Conservation (phyloP, 2,113 vertebrate genomes). For the Barnardius zonarius region DNA sequence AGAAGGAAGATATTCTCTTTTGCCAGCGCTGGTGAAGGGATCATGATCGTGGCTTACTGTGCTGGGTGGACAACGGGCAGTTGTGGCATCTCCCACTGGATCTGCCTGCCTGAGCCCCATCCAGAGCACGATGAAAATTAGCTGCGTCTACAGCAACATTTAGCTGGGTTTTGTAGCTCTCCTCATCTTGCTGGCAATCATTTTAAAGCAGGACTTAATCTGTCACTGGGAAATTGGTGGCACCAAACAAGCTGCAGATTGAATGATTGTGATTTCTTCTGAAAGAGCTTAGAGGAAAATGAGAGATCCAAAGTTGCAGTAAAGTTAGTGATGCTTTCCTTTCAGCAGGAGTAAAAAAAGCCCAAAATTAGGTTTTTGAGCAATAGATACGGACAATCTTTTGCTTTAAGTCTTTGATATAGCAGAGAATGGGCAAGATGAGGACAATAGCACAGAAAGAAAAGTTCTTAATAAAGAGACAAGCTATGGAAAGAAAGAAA, state of each 20-base stretch:
- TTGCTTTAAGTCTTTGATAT: neutral
- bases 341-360: neutral
- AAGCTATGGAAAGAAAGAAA: neutral
- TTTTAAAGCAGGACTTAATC: neutral
- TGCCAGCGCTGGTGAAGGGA: neutral
- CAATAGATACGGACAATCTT: neutral
- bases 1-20: neutral
- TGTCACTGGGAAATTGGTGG: neutral
- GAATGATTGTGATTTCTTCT: neutral
- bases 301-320: neutral
- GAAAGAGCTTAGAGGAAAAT: neutral
- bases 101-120: rapidly evolving
- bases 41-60: rapidly evolving
- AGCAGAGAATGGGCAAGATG: neutral
- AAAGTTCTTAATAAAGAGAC: neutral
- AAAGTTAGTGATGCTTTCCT: neutral
- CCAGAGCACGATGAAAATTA: neutral
- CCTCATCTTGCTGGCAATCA: rapidly evolving
- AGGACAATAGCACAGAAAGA: neutral
- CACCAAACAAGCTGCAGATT: neutral
- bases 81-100: neutral
- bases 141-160: rapidly evolving
- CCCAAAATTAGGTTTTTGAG: neutral
- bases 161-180: neutral
- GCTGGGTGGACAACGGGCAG: neutral